phyloP scores from a whole-genome alignment of 2,888 invertebrate genomes.

The Alsophila aescularia region DNA sequence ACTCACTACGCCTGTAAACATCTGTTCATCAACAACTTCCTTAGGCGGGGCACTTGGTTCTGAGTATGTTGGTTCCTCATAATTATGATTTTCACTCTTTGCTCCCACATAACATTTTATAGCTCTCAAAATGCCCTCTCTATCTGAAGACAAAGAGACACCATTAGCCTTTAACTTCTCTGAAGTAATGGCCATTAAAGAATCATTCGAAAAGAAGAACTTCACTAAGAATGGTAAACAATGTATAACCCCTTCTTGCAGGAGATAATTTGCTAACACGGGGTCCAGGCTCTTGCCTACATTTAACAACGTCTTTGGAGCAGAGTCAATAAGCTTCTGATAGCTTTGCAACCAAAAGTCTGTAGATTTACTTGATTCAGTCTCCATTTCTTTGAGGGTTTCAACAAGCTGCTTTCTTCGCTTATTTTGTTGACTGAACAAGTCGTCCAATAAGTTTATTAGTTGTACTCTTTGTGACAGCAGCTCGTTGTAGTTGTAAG shows the following conservation, averaged over 20 bases:
- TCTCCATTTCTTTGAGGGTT: constrained; percentile 90
- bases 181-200: constrained; percentile 79
- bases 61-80: constrained; percentile 40
- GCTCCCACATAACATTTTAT: constrained; percentile 84
- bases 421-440: constrained; percentile 87
- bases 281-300: constrained; percentile 87
- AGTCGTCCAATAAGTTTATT: constrained; percentile 87
- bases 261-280: constrained; percentile 86
- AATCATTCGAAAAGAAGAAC: constrained; percentile 81
- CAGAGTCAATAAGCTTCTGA: constrained; percentile 90
- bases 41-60: constrained; percentile 58
- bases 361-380: constrained; percentile 72
- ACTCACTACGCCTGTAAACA: constrained; percentile 63
- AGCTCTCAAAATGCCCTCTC: constrained; percentile 86
- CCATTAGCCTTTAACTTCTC: constrained; percentile 85
- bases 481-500: constrained; percentile 89
- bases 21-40: constrained; percentile 49
- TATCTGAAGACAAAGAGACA: constrained; percentile 82
- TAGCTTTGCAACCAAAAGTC: constrained; percentile 93
- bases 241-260: constrained; percentile 89
- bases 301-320: constrained; percentile 87
- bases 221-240: constrained; percentile 90
- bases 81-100: constrained; percentile 58
- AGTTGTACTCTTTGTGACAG: constrained; percentile 87
- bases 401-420: constrained; percentile 87